phyloP scores from a whole-genome alignment of 2,888 invertebrate species.

The Pterostichus madidus region DNA sequence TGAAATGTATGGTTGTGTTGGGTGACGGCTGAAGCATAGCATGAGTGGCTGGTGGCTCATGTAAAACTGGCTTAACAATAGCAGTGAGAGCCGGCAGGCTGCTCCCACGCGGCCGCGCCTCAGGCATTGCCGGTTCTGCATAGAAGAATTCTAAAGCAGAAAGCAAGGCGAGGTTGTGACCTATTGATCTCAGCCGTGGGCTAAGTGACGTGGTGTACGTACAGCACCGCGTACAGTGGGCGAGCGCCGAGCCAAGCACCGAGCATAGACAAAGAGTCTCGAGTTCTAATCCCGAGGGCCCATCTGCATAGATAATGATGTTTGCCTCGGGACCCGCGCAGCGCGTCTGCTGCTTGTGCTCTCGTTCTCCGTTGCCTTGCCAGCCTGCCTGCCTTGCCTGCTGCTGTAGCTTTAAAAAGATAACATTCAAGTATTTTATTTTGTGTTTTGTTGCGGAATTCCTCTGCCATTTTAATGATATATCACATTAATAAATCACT shows the following conservation, averaged over 20 bases:
- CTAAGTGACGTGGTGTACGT: slow-evolving; percentile 67
- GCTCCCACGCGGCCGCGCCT: slow-evolving; percentile 67
- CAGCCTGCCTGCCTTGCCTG: slow-evolving; percentile 1
- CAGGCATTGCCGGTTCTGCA: slow-evolving; percentile 70
- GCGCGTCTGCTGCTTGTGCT: slow-evolving; percentile 8
- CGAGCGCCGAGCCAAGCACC: slow-evolving; percentile 63
- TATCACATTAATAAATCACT: slow-evolving; percentile 65
- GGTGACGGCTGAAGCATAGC: too few relatives aligned
- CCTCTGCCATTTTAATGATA: slow-evolving; percentile 65
- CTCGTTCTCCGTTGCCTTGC: not conserved
- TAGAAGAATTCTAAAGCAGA: slow-evolving; percentile 72
- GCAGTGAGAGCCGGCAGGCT: slow-evolving; percentile 35
- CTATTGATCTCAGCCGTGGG: slow-evolving; percentile 73
- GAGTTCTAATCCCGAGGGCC: slow-evolving; percentile 74
- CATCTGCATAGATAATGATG: slow-evolving; percentile 76
- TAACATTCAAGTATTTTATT: slow-evolving; percentile 60
- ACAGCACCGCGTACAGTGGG: slow-evolving; percentile 68
- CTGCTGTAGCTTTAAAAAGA: slow-evolving; percentile 49
- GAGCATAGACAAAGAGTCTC: slow-evolving; percentile 73
- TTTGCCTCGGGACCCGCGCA: slow-evolving; percentile 70
- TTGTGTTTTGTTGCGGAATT: slow-evolving; percentile 57
- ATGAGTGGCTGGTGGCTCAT: not conserved
- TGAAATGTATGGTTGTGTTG: too few relatives aligned
- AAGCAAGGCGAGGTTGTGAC: slow-evolving; percentile 71
- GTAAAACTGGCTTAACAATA: slow-evolving; percentile 39